A percentile compares a stretch with the other conserved stretches of the same genome.
These are phyloP conservation scores for Spodoptera picta DNA, from an alignment of 2,888 invertebrate genomes.

Conservation along the genomic window DNA sequence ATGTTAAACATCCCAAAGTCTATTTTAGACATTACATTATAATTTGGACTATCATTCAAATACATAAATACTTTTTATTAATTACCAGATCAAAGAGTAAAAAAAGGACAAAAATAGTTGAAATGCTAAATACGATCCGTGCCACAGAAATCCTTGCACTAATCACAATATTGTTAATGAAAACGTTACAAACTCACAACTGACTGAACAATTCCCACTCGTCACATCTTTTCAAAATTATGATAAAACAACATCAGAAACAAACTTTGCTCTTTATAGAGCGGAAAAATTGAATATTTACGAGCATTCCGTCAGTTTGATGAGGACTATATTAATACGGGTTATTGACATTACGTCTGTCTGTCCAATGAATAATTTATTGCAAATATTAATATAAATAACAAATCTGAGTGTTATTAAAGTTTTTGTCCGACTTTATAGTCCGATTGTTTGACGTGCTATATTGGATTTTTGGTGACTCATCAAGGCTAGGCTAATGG, in stretches of 20 bases:
- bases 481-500: conserved; percentile 3
- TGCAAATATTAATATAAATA: conserved; percentile 39
- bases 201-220: conserved; percentile 28
- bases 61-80: too few relatives aligned
- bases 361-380: conserved; percentile 54
- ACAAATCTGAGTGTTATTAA: conserved; percentile 22
- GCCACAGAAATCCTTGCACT: neutral
- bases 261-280: conserved; percentile 34
- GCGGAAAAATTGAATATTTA: conserved; percentile 52
- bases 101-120: neutral
- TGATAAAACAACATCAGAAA: conserved; percentile 39
- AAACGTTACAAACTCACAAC: conserved; percentile 14
- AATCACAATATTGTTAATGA: conserved; percentile 16
- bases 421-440: conserved; percentile 12
- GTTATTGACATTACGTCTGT: conserved; percentile 56
- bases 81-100: neutral
- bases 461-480: conserved; percentile 22
- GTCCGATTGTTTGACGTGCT: conserved; percentile 28
- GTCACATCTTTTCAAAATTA: conserved; percentile 38
- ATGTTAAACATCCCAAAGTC: too few relatives aligned
- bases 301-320: conserved; percentile 48
- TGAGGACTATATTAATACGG: conserved; percentile 40
- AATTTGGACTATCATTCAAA: too few relatives aligned
- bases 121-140: neutral
- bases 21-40: too few relatives aligned